Conservation (phyloP, 2,113 vertebrate genomes). For the Todiramphus saurophagus region DNA sequence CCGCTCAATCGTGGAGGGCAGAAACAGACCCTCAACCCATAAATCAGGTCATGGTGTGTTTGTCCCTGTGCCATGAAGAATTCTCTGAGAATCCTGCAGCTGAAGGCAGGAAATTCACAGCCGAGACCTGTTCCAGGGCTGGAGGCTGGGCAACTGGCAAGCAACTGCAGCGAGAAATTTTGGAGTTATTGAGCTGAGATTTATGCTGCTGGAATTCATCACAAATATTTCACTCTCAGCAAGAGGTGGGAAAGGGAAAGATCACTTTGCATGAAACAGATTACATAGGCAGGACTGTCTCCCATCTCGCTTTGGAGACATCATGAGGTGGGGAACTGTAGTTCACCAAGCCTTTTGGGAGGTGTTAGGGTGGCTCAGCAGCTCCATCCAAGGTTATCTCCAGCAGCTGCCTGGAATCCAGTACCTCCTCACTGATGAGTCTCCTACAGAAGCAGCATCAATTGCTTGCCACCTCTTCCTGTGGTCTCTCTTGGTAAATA, state of each 20-base stretch:
- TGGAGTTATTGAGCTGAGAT: not conserved
- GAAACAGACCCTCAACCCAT: not conserved
- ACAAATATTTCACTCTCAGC: not conserved
- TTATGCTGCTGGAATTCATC: slow-evolving; percentile 14
- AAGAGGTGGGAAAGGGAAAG: not conserved
- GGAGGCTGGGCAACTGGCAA: not conserved
- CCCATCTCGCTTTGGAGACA: not conserved
- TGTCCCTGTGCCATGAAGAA: slow-evolving; percentile 2
- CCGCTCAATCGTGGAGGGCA: not conserved
- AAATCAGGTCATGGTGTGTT: not conserved
- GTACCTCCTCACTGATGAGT: not conserved
- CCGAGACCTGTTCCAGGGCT: not conserved
- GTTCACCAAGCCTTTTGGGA: not conserved
- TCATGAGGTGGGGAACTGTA: not conserved
- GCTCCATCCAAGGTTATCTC: not conserved
- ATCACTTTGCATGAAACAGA: not conserved
- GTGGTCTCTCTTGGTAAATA: not conserved
- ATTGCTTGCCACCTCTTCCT: not conserved
- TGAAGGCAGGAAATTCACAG: slow-evolving; percentile 14
- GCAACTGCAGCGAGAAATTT: not conserved
- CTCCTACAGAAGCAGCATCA: not conserved
- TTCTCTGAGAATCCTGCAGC: not conserved
- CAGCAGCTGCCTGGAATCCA: not conserved
- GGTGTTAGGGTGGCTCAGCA: not conserved
- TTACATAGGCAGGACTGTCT: not conserved